phyloP scores from a whole-genome alignment of 1,140 invertebrate genomes.

The Parapsyche elsis region DNA sequence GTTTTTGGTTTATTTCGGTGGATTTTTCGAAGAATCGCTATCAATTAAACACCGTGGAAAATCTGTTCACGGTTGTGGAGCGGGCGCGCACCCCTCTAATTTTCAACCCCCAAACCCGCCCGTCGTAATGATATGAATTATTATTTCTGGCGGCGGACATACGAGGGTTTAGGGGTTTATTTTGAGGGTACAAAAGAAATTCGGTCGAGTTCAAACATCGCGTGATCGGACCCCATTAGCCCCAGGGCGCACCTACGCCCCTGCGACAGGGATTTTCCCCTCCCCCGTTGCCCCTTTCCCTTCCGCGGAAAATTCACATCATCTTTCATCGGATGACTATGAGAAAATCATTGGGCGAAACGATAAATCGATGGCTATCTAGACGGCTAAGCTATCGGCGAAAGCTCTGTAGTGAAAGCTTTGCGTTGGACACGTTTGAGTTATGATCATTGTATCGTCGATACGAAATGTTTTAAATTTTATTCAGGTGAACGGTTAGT shows the following conservation, averaged over 20 bases:
- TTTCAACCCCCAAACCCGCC: neutral
- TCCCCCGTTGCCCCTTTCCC: neutral
- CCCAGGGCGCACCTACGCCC: neutral
- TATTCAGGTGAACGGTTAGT: no score
- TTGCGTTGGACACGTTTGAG: no score
- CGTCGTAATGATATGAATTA: slow-evolving; percentile 30
- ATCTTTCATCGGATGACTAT: slow-evolving; percentile 15
- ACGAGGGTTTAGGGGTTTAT: neutral
- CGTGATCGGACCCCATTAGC: slow-evolving; percentile 38
- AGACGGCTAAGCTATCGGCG: neutral
- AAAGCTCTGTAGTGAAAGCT: neutral
- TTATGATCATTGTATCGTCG: no score
- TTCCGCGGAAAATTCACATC: neutral
- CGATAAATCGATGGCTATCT: neutral
- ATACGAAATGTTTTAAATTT: no score
- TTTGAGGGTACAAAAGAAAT: slow-evolving; percentile 27
- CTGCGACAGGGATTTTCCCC: neutral
- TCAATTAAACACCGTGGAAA: no score
- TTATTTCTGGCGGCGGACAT: neutral
- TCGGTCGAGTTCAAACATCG: slow-evolving; percentile 35
- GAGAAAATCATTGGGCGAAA: slow-evolving; percentile 7
- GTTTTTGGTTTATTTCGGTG: no score
- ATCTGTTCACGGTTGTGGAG: no score
- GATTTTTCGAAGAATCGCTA: no score
- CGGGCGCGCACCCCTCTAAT: slow-evolving; percentile 1